These are phyloP conservation scores for Columba livia DNA, from an alignment of 2,113 vertebrate genomes.

Conservation along the genomic window DNA sequence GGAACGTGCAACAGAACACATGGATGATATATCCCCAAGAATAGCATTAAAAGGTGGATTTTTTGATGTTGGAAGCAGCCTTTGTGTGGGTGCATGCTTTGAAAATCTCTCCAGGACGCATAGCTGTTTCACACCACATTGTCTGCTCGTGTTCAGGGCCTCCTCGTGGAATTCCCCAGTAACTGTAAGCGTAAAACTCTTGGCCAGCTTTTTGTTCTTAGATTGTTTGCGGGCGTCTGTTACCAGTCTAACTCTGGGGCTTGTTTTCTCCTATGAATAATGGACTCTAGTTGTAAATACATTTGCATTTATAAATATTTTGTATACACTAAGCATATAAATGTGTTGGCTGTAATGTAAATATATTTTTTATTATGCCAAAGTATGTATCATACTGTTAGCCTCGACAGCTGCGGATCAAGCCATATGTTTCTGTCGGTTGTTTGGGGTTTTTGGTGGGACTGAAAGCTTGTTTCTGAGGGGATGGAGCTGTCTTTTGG, in stretches of 20 bases:
- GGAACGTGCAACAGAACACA: background rate
- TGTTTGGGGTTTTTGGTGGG: background rate
- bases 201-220: conserved; percentile 62
- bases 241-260: conserved; percentile 15
- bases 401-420: conserved; percentile 52
- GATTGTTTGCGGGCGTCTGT: conserved; percentile 6
- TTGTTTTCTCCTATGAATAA: conserved; percentile 33
- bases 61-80: background rate
- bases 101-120: background rate
- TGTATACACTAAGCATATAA: conserved; percentile 72
- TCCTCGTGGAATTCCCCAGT: background rate
- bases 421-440: conserved; percentile 31
- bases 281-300: conserved; percentile 75
- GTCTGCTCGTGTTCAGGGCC: conserved; percentile 13
- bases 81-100: conserved; percentile 1
- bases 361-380: conserved; percentile 77
- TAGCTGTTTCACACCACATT: conserved; percentile 11
- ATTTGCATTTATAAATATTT: conserved; percentile 79
- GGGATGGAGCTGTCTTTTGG: background rate
- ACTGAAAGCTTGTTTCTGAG: conserved; percentile 25
- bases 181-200: background rate
- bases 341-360: conserved; percentile 73
- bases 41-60: background rate
- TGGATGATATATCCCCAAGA: background rate
- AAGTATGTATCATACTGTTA: conserved; percentile 60